These are phyloP conservation scores for Eremobia ochroleuca DNA, from an alignment of 2,888 invertebrate species.

Conservation along the genomic window DNA sequence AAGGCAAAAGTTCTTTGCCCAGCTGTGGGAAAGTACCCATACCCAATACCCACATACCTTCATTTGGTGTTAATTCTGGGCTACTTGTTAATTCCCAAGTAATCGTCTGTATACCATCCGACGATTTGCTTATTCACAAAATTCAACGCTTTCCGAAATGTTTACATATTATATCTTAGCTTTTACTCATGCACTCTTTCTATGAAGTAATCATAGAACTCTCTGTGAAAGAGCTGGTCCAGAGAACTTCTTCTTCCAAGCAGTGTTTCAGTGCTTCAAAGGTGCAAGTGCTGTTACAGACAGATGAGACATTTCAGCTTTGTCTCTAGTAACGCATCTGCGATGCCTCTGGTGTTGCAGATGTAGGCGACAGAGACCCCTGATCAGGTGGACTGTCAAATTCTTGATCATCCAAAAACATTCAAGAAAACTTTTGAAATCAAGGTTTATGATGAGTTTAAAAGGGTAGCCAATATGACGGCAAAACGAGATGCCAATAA, in stretches of 20 bases:
- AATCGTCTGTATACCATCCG: neutral
- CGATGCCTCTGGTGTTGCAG: neutral
- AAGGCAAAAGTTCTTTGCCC: neutral
- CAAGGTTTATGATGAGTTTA: neutral
- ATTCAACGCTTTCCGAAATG: neutral
- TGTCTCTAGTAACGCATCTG: neutral
- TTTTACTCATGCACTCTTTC: neutral
- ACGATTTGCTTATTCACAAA: neutral
- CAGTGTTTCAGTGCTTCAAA: neutral
- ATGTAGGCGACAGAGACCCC: neutral
- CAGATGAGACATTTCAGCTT: neutral
- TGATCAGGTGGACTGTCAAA: neutral
- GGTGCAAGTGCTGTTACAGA: too few relatives aligned
- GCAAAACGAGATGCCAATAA: slow-evolving; percentile 5
- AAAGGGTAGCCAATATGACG: neutral
- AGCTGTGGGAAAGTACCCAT: too few relatives aligned
- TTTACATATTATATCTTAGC: too few relatives aligned
- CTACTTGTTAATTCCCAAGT: neutral
- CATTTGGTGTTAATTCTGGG: neutral
- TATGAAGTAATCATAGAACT: neutral
- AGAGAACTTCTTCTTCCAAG: neutral
- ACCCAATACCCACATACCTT: neutral
- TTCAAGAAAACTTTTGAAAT: neutral
- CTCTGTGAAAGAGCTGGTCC: neutral
- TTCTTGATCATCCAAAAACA: neutral